Evolutionary conservation across 2,113 vertebrate genomes (phyloP), one percentile per base, ranked within the genome.

Genomic region (Rhinoderma darwinii): DNA sequence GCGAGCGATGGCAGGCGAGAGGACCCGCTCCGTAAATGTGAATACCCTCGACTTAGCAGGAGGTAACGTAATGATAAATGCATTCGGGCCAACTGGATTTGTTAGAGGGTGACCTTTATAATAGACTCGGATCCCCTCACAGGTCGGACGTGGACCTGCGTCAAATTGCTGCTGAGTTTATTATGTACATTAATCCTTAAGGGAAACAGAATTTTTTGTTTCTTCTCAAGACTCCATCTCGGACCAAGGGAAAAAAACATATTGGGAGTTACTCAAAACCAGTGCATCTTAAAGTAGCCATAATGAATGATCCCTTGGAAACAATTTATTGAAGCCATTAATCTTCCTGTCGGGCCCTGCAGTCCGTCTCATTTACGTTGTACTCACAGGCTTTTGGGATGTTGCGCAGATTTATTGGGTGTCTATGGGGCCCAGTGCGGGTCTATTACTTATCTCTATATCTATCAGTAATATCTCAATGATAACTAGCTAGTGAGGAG

Each of bases 11-110:
- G n/a, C 14, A 27, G 32, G 17, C 44, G 12, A 10, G 25, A 25
- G 43, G 1, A 9, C 27, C 41, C 39, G 6, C 35, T 61, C n/a
- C 41, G 61, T 81, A n/a, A 56, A 79, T 39, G 27, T 10, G 35
- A 81, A 25, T 9, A 25, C 54, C 41, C 25, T 25, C 22, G 51
- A 41, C 37, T 56, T 39, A 9, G 50, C 59, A 20, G 78, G 51
- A 11, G 78, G 78, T 27, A 63, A 63, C 27, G 17, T 3, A 63
- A 83, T 83, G 39, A 83, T 72, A 15, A 72, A 83, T 83, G 37
- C 18, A 25, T 43, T 30, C 18, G n/a, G 83, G 37, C 41, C 68
- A n/a, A 27, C 27, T 18, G 61, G 32, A 43, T 82, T 82, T 82
- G 80, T 47, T 44, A 43, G 5, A 20, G 9, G 15, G 4, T 35